Conservation (phyloP, 2,113 vertebrate species). For the Paramisgurnus dabryanus region DNA sequence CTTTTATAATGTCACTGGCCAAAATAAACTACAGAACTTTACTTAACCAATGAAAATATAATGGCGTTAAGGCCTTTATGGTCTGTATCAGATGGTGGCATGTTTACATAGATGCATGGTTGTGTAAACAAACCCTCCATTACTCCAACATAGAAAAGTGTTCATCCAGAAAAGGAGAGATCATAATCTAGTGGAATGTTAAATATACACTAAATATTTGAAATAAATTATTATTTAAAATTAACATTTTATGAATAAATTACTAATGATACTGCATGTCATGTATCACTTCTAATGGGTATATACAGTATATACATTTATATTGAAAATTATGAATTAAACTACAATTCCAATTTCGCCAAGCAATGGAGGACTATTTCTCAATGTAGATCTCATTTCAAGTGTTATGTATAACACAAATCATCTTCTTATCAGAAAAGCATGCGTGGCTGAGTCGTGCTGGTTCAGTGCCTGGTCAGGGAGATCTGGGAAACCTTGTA, state of each 20-base stretch:
- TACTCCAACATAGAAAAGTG: background rate
- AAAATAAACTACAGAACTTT: background rate
- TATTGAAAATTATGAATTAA: background rate
- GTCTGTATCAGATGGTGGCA: conserved; percentile 20
- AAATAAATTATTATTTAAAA: background rate
- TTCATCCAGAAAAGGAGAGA: background rate
- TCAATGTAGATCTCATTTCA: background rate
- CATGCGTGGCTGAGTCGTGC: conserved; percentile 26
- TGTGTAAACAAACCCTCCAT: conserved; percentile 9
- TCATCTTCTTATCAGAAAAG: conserved; percentile 36
- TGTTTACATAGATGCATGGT: background rate
- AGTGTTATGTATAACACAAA: conserved; percentile 24
- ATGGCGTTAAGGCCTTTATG: background rate
- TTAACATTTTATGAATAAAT: background rate
- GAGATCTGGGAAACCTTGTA: conserved; percentile 48
- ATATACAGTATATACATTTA: too few relatives aligned
- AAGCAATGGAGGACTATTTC: conserved; percentile 23
- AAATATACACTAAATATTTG: background rate
- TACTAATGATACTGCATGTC: background rate
- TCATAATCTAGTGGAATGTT: background rate
- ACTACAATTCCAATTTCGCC: background rate
- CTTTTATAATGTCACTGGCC: background rate
- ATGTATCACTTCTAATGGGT: too few relatives aligned
- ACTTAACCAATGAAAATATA: conserved; percentile 16
- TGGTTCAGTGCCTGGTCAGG: conserved; percentile 45